Evolutionary conservation across 2,888 invertebrate species (phyloP), one percentile per base, ranked within the genome.

Genomic region (Macrophya annulata): DNA sequence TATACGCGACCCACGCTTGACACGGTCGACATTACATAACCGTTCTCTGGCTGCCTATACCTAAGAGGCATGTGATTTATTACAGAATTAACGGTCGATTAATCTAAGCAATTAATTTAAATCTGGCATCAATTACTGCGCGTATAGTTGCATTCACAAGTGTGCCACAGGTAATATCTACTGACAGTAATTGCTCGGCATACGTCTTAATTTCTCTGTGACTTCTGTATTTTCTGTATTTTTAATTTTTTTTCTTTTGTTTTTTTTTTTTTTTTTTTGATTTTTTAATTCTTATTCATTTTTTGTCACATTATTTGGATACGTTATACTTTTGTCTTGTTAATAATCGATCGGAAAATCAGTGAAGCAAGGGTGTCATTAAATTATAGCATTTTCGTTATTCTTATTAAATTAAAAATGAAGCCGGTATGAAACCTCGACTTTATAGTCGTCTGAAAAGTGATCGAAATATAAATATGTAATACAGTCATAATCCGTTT

Each of bases 101-200:
- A 88, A 87, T 86, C 84, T 74, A 51, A 25, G 17, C 85, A 85
- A 87, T 88, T 88, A 88, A 87, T 86, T 87, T 72, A 48, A 79
- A 86, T 62, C 83, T 77, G 77, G 55, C 84, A 81, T 81, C 85
- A 86, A 86, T 87, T 86, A 86, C 82, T 48, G 40, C 59, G 43
- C 37, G 74, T 48, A 76, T 85, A 68, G 79, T 40, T 59, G 85
- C 71, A 43, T 68, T 68, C 71, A 45, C 81, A 40, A 62, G 59
- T 43, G 37, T 37, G 59, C 59, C n/a, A 59, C 81, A 9, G 62
- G n/a, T 62, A 62, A 81, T 77, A 81, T 40, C n/a, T n/a, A n/a
- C n/a, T 40, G 62, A 62, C 62, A 59, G 81, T 81, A 81, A 81
- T 81, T 62, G 62, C 62, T 62, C 21, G 21, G 10, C 62, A 6